A percentile compares a stretch with the other conserved stretches of the same genome.
phyloP scores from a whole-genome alignment of 1,140 invertebrate species.

The Magallana angulata region DNA sequence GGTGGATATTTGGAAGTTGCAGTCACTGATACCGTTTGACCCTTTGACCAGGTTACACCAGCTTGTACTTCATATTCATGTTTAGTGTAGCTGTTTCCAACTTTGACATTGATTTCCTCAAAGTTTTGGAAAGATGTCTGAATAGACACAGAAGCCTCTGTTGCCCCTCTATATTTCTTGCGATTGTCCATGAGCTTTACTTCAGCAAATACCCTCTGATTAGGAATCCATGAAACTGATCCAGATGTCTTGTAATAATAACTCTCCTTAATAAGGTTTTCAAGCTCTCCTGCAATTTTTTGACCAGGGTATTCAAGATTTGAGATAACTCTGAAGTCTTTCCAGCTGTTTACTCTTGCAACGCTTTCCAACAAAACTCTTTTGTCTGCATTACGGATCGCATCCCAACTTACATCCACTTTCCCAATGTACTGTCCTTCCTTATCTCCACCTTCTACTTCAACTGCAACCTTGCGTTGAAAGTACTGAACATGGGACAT shows the following conservation, averaged over 20 bases:
- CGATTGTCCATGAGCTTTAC: conserved; percentile 39
- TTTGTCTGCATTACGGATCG: conserved; percentile 47
- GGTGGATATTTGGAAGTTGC: conserved; percentile 55
- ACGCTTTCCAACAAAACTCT: conserved; percentile 49
- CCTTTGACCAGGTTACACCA: conserved; percentile 57
- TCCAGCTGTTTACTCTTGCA: conserved; percentile 39
- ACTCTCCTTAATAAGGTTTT: conserved; percentile 33
- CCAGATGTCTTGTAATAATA: conserved; percentile 43
- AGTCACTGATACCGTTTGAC: conserved; percentile 53
- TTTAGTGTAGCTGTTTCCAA: conserved; percentile 13
- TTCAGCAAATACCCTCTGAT: conserved; percentile 58
- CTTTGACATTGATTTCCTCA: conserved; percentile 52
- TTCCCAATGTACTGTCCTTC: conserved; percentile 52
- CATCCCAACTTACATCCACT: conserved; percentile 67
- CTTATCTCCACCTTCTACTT: conserved; percentile 52
- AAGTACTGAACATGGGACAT: conserved; percentile 54
- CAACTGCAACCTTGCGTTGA: conserved; percentile 44
- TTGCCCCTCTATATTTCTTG: conserved; percentile 39
- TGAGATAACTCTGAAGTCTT: conserved; percentile 45
- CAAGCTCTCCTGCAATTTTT: conserved; percentile 53
- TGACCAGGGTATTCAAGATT: conserved; percentile 48
- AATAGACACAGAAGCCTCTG: conserved; percentile 53
- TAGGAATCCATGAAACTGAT: conserved; percentile 63
- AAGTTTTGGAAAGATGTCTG: conserved; percentile 58
- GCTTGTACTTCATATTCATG: background rate